These are phyloP conservation scores for Thaleichthys pacificus DNA, from an alignment of 2,797 vertebrate genomes.

Conservation along the genomic window DNA sequence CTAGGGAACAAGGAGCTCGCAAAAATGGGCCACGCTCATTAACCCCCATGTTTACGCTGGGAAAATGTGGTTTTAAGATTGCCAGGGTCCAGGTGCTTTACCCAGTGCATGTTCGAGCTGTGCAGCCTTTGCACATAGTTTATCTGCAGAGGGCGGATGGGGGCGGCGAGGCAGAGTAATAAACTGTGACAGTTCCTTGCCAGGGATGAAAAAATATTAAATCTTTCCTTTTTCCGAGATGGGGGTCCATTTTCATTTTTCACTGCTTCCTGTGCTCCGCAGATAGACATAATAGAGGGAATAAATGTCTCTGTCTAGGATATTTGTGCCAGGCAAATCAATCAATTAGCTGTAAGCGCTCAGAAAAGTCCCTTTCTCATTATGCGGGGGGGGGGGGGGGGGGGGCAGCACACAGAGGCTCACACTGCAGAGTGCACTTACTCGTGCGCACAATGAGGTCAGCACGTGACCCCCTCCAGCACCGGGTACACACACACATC, in stretches of 20 bases:
- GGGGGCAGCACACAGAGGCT: slow-evolving; percentile 37
- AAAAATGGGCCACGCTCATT: slow-evolving; percentile 59
- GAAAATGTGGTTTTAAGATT: slow-evolving; percentile 53
- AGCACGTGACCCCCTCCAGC: slow-evolving; percentile 74
- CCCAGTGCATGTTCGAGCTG: slow-evolving; percentile 30
- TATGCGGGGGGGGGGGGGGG: slow-evolving; percentile 31
- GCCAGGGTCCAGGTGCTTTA: slow-evolving; percentile 36
- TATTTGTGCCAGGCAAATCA: slow-evolving; percentile 62
- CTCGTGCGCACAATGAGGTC: slow-evolving; percentile 79
- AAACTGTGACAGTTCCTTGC: slow-evolving; percentile 67
- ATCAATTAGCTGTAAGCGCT: slow-evolving; percentile 62
- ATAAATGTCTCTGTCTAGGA: slow-evolving; percentile 43
- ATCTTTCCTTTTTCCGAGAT: slow-evolving; percentile 54
- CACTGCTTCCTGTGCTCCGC: slow-evolving; percentile 24
- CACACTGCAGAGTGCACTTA: slow-evolving; percentile 62
- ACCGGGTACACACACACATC: slow-evolving; percentile 50
- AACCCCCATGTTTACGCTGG: slow-evolving; percentile 59
- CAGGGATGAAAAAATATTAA: slow-evolving; percentile 66
- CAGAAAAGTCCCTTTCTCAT: slow-evolving; percentile 56
- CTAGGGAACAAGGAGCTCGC: slow-evolving; percentile 21
- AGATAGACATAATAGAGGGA: slow-evolving; percentile 39
- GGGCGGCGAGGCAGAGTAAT: slow-evolving; percentile 55
- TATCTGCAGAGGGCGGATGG: slow-evolving; percentile 34
- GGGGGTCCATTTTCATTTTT: slow-evolving; percentile 46
- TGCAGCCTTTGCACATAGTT: slow-evolving; percentile 16